Evolutionary conservation across 2,888 invertebrate genomes (phyloP), one percentile per base, ranked within the genome.

Genomic region (Venustoraphidia nigricollis): DNA sequence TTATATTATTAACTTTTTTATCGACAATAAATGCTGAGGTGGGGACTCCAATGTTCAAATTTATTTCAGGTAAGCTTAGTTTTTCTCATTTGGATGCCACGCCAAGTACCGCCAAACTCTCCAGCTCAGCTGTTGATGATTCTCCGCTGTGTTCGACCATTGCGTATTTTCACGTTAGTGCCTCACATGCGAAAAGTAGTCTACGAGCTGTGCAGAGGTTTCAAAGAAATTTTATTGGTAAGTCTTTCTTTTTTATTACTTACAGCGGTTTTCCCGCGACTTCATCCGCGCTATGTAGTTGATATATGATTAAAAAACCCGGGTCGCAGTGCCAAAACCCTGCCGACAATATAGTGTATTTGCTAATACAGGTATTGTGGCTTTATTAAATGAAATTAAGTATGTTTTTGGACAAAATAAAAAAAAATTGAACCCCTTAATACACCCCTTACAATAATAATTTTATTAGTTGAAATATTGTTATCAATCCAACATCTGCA

Each of bases 111-210:
- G 44, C 90, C 93, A 14, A 93, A 93, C 66, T 95, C 95, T 8
- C 79, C 84, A 1, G 93, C 94, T 8, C 97, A 98, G 67, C 73
- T 95, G 51, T 69, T 99, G 46, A 93, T 98, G 91, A 93, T 99
- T 53, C 72, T 97, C 55, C 81, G 98, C 47, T 97, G 97, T 67
- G 83, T 98, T 55, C 77, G 98, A 9, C 98, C 98, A 3, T 71
- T 99, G 51, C 70, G 98, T 47, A 98, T 99, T 58, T 98, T 98
- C 68, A 95, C 95, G 34, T 73, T 97, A 47, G 96, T 99, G 35
- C 98, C 98, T 45, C 98, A 98, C 66, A 98, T 99, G 93, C 78
- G 97, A 54, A 93, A 96, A 70, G 97, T 99, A 14, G 98, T 99
- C 47, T 96, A 94, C 66, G 98, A 99, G 63, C 74, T 99, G 48